Base-by-base conservation (phyloP, 2,797 vertebrate species). In the Sebastes diaconus region DNA sequence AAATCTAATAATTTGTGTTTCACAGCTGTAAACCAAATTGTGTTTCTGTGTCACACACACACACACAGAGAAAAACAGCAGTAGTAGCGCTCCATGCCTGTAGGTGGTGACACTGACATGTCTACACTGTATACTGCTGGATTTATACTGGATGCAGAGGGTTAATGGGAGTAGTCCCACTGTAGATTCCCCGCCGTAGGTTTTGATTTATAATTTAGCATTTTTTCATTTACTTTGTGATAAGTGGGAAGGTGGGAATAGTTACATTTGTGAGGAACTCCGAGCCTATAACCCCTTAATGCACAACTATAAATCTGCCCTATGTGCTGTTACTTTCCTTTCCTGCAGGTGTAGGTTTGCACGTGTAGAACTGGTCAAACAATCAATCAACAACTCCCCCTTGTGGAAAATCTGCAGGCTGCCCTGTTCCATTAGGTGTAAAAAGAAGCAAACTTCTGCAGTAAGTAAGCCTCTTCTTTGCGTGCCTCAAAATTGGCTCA, bases 371-470 rank as follows among this genome's bases (percentile, higher is more conserved):
- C 12, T 66, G 20, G 13, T 27, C 70, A 55, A 32, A 69, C 34
- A n/a, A 4, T 30, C 57, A 66, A 75, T 60, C 9, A 81, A 59
- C 72, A 78, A 54, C 73, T 66, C 50, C n/a, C 50, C 50, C 20
- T 50, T 50, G 42, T 68, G 80, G 77, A 54, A 34, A 50, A 25
- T 52, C 25, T 60, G 50, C 55, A 58, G 34, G n/a, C 29, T 32
- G 46, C 20, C 14, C 30, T 3, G 22, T n/a, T 9, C 39, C 4
- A 57, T 30, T 10, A 24, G 6, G 11, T 1, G 34, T 4, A 34
- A 13, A 69, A 24, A 4, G 22, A 60, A n/a, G 6, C 2, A 65
- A 73, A 22, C 52, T 30, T 63, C 34, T 58, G 24, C 42, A 58
- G 58, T 36, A 13, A 55, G 20, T 69, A 8, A 54, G 4, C 12